These are phyloP conservation scores for Cyprinus carpio DNA, from an alignment of 2,113 vertebrate species.

Conservation along the genomic window DNA sequence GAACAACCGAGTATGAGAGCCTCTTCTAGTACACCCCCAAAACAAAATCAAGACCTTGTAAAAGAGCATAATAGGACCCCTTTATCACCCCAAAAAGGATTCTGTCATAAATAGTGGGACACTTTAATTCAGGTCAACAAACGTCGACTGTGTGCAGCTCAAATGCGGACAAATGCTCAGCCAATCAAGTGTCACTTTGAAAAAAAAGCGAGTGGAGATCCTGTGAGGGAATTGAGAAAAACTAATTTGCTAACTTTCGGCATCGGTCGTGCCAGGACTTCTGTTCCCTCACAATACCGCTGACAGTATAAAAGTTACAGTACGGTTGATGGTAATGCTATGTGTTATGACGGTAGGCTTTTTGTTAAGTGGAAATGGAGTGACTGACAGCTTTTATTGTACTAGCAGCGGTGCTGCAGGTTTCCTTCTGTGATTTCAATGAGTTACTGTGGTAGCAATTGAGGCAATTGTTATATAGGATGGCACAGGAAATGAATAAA, in stretches of 20 bases:
- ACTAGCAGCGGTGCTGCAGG: not conserved
- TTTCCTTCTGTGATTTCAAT: not conserved
- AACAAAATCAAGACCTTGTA: too few species aligned
- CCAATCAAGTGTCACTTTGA: not conserved
- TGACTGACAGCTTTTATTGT: slow-evolving; percentile 27
- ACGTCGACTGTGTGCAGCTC: not conserved
- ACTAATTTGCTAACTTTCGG: not conserved
- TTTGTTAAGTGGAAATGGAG: not conserved
- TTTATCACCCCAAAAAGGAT: too few species aligned
- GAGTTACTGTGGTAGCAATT: not conserved
- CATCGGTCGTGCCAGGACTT: not conserved
- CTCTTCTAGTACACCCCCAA: too few species aligned
- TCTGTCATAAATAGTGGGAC: too few species aligned
- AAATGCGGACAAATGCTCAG: too few species aligned
- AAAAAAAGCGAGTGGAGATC: not conserved
- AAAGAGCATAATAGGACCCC: too few species aligned
- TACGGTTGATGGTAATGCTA: too few species aligned
- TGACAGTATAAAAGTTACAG: not conserved
- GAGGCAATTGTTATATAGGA: not conserved
- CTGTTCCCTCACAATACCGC: not conserved
- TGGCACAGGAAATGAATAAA: not conserved
- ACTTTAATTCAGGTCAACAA: not conserved
- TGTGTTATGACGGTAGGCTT: too few species aligned
- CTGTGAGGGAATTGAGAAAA: not conserved
- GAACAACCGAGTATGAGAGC: too few species aligned